Conservation (phyloP, 2,797 vertebrate genomes). For the Oreochromis mossambicus region DNA sequence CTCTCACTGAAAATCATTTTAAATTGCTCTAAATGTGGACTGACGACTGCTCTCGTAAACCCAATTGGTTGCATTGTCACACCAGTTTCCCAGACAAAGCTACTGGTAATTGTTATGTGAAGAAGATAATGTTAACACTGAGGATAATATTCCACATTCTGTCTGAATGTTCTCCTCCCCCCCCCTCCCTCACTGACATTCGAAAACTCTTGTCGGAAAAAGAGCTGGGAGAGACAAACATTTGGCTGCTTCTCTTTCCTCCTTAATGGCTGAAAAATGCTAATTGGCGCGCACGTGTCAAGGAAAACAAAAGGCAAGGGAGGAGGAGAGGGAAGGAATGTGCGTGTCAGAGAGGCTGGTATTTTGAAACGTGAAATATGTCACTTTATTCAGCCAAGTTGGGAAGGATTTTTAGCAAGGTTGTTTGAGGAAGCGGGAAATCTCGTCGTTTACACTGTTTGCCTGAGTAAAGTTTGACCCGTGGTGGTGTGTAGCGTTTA, state of each 20-base stretch:
- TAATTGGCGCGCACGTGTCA: slow-evolving; percentile 77
- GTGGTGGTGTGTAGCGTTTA: neutral
- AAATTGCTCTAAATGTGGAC: slow-evolving; percentile 50
- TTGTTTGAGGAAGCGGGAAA: slow-evolving; percentile 28
- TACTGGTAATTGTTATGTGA: slow-evolving; percentile 41
- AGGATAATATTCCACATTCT: slow-evolving; percentile 36
- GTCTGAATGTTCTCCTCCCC: neutral
- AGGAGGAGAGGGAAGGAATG: slow-evolving; percentile 58
- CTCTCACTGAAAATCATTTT: slow-evolving; percentile 20
- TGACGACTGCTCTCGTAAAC: slow-evolving; percentile 32
- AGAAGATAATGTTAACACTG: slow-evolving; percentile 50
- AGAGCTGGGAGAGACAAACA: slow-evolving; percentile 65
- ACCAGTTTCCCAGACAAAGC: slow-evolving; percentile 25
- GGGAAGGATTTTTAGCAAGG: slow-evolving; percentile 29
- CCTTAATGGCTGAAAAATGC: slow-evolving; percentile 77
- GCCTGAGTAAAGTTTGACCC: slow-evolving; percentile 12
- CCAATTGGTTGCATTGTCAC: slow-evolving; percentile 17
- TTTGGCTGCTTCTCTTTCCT: slow-evolving; percentile 65
- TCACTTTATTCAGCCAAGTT: slow-evolving; percentile 59
- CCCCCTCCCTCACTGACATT: neutral
- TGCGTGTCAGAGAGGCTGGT: slow-evolving; percentile 59
- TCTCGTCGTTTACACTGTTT: neutral
- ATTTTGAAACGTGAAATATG: slow-evolving; percentile 70
- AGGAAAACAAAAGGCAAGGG: slow-evolving; percentile 73
- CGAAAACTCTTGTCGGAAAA: slow-evolving; percentile 46